phyloP scores from a whole-genome alignment of 2,797 vertebrate genomes.

The Choloepus didactylus region DNA sequence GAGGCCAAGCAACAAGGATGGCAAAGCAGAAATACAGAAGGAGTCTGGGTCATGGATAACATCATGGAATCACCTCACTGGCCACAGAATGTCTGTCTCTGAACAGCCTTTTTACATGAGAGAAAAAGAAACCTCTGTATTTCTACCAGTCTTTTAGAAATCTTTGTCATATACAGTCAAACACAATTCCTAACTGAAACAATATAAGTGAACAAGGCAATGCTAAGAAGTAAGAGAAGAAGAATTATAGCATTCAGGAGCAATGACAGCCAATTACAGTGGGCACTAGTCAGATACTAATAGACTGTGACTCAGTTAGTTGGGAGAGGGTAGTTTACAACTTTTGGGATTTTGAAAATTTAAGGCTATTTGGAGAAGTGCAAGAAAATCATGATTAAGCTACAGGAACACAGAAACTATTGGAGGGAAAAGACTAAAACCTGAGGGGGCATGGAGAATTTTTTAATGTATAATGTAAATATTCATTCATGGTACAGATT shows the following conservation, averaged over 20 bases:
- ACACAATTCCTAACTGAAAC: background rate
- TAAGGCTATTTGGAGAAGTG: background rate
- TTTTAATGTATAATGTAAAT: constrained; percentile 34
- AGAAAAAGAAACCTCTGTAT: background rate
- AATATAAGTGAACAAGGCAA: background rate
- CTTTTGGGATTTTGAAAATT: background rate
- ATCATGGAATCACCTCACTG: background rate
- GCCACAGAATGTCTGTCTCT: background rate
- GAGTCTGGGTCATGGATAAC: background rate
- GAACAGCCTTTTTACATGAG: background rate
- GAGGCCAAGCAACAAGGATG: background rate
- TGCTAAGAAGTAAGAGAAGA: background rate
- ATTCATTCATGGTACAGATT: constrained; percentile 53
- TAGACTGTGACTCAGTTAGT: background rate
- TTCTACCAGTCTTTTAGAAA: background rate
- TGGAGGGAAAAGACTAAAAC: constrained; percentile 40
- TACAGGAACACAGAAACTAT: background rate
- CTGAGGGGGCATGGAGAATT: background rate
- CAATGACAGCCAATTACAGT: background rate
- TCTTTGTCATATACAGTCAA: background rate
- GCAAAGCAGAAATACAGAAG: background rate
- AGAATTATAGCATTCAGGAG: background rate
- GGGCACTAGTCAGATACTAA: background rate
- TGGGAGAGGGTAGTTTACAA: background rate
- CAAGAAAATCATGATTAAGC: background rate